phyloP scores from a whole-genome alignment of 1,140 invertebrate species.

The Drosophila subobscura region DNA sequence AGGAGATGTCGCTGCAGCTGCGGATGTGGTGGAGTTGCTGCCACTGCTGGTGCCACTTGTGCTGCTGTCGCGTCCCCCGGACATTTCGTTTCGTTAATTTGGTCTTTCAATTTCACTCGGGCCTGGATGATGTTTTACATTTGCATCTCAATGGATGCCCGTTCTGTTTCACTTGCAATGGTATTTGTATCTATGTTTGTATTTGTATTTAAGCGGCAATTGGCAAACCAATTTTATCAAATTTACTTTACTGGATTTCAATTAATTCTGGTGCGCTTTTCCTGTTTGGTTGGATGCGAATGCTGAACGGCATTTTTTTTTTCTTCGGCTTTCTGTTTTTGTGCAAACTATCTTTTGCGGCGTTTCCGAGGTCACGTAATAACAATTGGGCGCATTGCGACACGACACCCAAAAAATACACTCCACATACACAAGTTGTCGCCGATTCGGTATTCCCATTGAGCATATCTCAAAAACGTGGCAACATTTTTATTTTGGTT shows the following conservation, averaged over 20 bases:
- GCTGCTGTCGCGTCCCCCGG: conserved; percentile 75
- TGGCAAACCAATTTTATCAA: too few relatives aligned
- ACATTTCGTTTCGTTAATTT: conserved; percentile 51
- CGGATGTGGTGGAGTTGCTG: conserved; percentile 28
- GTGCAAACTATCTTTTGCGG: conserved; percentile 29
- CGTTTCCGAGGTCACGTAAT: conserved; percentile 56
- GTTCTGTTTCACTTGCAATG: too few relatives aligned
- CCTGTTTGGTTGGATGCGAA: too few relatives aligned
- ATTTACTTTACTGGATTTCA: too few relatives aligned
- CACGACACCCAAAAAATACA: conserved; percentile 12
- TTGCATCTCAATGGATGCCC: conserved; percentile 36
- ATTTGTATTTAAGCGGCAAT: too few relatives aligned
- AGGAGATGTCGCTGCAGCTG: conserved; percentile 54
- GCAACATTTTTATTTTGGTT: conserved; percentile 6
- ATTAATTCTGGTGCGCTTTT: too few relatives aligned
- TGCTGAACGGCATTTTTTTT: not conserved
- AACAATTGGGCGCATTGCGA: conserved; percentile 56
- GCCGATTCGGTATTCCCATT: not conserved
- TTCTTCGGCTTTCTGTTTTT: conserved; percentile 18
- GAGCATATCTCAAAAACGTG: not conserved
- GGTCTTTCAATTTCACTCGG: conserved; percentile 11
- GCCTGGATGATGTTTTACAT: conserved; percentile 24
- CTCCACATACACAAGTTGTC: conserved; percentile 5
- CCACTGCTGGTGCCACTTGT: conserved; percentile 53
- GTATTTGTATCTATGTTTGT: too few relatives aligned